Evolutionary conservation across 1,140 invertebrate species (phyloP), one percentile per base, ranked within the genome.

Genomic region (Rhynchophorus ferrugineus): DNA sequence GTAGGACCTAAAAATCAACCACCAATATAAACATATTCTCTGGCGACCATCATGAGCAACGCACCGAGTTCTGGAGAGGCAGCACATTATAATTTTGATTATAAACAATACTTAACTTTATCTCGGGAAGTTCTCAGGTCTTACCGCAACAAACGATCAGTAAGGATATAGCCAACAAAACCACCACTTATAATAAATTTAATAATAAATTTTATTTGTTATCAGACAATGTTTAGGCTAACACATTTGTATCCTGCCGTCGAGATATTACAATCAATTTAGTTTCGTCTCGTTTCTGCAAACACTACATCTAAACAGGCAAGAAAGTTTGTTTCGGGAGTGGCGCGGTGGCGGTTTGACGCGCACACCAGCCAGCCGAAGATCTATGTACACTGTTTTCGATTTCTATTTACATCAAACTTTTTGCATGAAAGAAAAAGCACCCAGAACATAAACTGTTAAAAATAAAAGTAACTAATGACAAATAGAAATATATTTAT

Each of bases 401-500:
- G n/a, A n/a, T n/a, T n/a, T n/a, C n/a, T n/a, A n/a, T n/a, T n/a
- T n/a, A n/a, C n/a, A n/a, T n/a, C n/a, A n/a, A n/a, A n/a, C n/a
- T n/a, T n/a, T n/a, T n/a, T n/a, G n/a, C n/a, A n/a, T n/a, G n/a
- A n/a, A n/a, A n/a, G n/a, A n/a, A n/a, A n/a, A n/a, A n/a, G n/a
- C n/a, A n/a, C n/a, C n/a, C n/a, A 38, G 21, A 22, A 43, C 41
- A 43, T 14, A 11, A 43, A 43, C n/a, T 43, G 11, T 24, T 9
- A 35, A 50, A 47, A 61, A 64, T 54, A 60, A 62, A 60, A 65
- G 61, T 45, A 60, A 54, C 52, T 57, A 63, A 62, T 61, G 56
- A 59, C 47, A 65, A n/a, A 62, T 61, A 65, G 55, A 64, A 59
- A 62, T 61, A 66, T 63, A 66, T 70, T 66, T 68, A 63, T 65